These are phyloP conservation scores for Simalia tracyae DNA, from an alignment of 2,797 vertebrate genomes.

Conservation along the genomic window DNA sequence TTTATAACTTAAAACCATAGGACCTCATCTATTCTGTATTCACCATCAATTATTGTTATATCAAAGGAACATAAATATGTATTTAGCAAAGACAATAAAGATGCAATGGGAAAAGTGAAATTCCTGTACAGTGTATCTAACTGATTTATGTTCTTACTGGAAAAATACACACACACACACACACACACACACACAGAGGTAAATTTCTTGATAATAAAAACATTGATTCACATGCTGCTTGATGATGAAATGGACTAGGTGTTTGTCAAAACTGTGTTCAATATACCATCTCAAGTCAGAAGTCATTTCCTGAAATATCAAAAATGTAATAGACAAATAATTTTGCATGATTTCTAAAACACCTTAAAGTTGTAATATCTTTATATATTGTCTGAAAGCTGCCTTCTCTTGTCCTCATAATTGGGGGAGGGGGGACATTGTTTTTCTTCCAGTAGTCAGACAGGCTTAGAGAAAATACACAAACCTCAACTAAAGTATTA, in stretches of 20 bases:
- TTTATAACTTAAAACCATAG: slow-evolving; percentile 33
- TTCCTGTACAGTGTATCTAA: neutral
- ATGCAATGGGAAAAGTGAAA: neutral
- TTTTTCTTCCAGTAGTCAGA: neutral
- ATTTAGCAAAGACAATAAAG: neutral
- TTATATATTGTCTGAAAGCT: neutral
- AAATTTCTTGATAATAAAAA: slow-evolving; percentile 20
- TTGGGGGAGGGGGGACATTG: neutral
- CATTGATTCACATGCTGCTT: neutral
- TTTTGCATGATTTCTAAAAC: neutral
- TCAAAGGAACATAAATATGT: neutral
- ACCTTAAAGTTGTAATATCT: neutral
- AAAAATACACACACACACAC: neutral
- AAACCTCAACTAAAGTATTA: neutral
- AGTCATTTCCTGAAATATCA: neutral
- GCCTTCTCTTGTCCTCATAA: neutral
- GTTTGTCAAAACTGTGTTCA: neutral
- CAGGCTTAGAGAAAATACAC: neutral
- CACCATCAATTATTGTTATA: neutral
- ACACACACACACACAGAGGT: neutral
- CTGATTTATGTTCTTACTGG: neutral
- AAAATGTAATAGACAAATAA: neutral
- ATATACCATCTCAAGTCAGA: slow-evolving; percentile 2
- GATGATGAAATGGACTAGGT: neutral
- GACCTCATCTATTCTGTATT: neutral